These are phyloP conservation scores for Corynorhinus townsendii DNA, from an alignment of 2,113 vertebrate genomes.

Conservation along the genomic window DNA sequence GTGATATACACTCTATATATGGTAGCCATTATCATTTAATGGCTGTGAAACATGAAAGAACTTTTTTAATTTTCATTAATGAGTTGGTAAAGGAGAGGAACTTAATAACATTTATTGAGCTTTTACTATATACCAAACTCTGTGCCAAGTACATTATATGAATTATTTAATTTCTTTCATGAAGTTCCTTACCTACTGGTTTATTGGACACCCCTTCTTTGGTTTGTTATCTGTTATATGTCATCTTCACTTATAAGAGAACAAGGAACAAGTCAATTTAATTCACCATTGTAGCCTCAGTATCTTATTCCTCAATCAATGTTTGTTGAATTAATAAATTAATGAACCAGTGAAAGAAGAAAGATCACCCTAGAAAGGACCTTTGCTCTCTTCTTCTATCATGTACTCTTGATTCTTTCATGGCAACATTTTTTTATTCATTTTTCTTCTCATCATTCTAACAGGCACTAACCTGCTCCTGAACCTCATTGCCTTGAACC, in stretches of 20 bases:
- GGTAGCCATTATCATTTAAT: not conserved
- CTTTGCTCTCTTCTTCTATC: not conserved
- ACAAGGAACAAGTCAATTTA: not conserved
- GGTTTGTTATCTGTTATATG: not conserved
- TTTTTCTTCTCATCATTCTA: not conserved
- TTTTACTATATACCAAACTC: not conserved
- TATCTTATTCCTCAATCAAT: not conserved
- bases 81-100: not conserved
- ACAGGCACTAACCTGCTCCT: not conserved
- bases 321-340: not conserved
- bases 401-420: not conserved
- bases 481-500: not conserved
- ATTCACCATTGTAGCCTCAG: not conserved
- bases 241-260: not conserved
- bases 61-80: not conserved
- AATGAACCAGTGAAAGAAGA: not conserved
- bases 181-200: not conserved
- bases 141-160: not conserved
- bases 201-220: not conserved
- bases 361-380: not conserved
- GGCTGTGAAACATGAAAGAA: not conserved
- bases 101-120: not conserved
- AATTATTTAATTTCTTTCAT: not conserved
- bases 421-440: not conserved
- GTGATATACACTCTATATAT: not conserved